A percentile compares a stretch with the other conserved stretches of the same genome.
These are phyloP conservation scores for Drosophila triauraria DNA, from an alignment of 1,140 invertebrate genomes.

Conservation along the genomic window DNA sequence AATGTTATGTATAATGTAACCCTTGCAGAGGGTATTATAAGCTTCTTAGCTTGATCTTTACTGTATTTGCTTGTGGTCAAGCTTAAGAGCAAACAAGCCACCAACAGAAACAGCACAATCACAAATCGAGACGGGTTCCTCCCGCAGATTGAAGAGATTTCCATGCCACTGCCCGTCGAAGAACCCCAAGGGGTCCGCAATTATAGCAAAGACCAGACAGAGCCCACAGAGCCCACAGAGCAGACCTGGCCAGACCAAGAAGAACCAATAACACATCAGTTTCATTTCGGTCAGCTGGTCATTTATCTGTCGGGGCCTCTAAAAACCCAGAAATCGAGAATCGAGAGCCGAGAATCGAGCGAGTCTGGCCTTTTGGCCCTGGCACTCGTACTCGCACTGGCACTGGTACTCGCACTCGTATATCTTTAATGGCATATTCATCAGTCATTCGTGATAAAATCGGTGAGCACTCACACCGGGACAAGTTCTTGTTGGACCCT, in stretches of 20 bases:
- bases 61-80: conserved; percentile 8
- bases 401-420: conserved; percentile 52
- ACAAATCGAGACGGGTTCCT: conserved; percentile 16
- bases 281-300: conserved; percentile 72
- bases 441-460: conserved; percentile 82
- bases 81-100: conserved; percentile 16
- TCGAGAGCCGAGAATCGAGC: conserved; percentile 9
- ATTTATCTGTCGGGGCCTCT: conserved; percentile 54
- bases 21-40: no score
- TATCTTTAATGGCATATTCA: conserved; percentile 83
- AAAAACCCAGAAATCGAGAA: conserved; percentile 4
- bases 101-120: conserved; percentile 18
- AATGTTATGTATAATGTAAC: no score
- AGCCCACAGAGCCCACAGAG: conserved; percentile 1
- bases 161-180: conserved; percentile 17
- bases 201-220: conserved; percentile 13
- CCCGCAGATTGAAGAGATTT: conserved; percentile 24
- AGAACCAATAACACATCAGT: conserved; percentile 62
- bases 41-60: background rate
- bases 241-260: conserved; percentile 9
- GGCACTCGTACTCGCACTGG: conserved; percentile 29
- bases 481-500: conserved; percentile 21
- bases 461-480: conserved; percentile 46
- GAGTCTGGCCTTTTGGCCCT: conserved; percentile 16
- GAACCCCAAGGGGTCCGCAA: conserved; percentile 45